Conservation (phyloP, 2,113 vertebrate genomes). For the Microcebus murinus region DNA sequence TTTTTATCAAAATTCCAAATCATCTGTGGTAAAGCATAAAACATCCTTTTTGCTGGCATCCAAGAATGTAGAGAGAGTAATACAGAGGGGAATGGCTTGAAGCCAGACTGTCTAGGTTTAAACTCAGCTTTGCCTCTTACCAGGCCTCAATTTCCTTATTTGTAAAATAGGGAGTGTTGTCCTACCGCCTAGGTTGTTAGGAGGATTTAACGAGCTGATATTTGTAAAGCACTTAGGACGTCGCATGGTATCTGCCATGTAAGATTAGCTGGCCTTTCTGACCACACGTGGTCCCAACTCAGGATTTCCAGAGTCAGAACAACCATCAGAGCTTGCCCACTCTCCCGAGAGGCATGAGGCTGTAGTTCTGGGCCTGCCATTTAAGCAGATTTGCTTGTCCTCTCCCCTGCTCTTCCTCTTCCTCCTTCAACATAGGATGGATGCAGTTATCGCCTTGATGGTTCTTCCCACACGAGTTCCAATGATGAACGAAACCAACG, state of each 20-base stretch:
- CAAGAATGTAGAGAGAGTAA: background rate
- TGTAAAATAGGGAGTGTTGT: background rate
- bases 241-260: fast-evolving
- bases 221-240: background rate
- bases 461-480: background rate
- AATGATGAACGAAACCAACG: background rate
- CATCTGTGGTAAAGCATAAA: background rate
- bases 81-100: background rate
- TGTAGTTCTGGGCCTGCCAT: fast-evolving
- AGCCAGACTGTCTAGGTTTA: background rate
- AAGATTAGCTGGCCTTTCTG: background rate
- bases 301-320: background rate
- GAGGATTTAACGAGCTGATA: background rate
- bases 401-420: background rate
- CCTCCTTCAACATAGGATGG: background rate
- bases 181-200: background rate
- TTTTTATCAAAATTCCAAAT: background rate
- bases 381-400: background rate
- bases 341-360: background rate
- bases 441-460: background rate
- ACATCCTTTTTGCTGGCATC: background rate
- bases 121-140: background rate
- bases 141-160: background rate
- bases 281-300: background rate
- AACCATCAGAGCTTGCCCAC: background rate